Evolutionary conservation across 2,888 invertebrate genomes (phyloP), one percentile per base, ranked within the genome.

Genomic region (Steromphala cineraria): DNA sequence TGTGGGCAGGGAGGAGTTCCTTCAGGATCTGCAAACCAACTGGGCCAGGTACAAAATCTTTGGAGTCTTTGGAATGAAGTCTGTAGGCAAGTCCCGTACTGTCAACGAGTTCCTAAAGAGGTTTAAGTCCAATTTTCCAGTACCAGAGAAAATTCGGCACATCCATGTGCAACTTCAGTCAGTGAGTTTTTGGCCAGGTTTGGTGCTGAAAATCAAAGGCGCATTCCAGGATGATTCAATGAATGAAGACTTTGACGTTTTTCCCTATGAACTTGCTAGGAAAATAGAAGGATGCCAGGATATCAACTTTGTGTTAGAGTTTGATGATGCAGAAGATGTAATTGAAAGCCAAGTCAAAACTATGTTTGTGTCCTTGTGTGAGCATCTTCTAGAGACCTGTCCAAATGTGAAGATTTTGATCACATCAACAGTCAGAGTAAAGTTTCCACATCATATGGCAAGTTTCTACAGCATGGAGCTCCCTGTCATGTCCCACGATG

Each of bases 251-350:
- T 4, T 36, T 36, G 36, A 2, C 2, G 36, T 36, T 36, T 36
- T 36, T 7, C 36, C 36, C 7, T 2, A 36, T 36, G 36, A 36
- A 36, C 36, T 36, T 36, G 36, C 36, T 36, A 40, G 21, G 1
- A 28, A 36, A 21, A 62, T 81, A 3, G 28, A 53, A 1, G 71
- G 40, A 17, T 46, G 19, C 15, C 10, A 15, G 4, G 46, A 71
- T 31, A 40, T 52, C 21, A 21, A 53, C 0, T 52, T 83, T 77
- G 80, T 84, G 0, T 76, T 88, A 7, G 74, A 83, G 5, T 84
- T 87, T 82, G 88, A 88, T 67, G 87, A 87, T 81, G 87, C 84
- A 13, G 88, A 88, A 78, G 81, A 87, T 53, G 75, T 83, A 0
- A 67, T 85, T 19, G 84, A 87, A 53, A 62, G 81, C 17, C 74